These are phyloP conservation scores for Rhodinocichla rosea DNA, from an alignment of 2,113 vertebrate genomes.

Conservation along the genomic window DNA sequence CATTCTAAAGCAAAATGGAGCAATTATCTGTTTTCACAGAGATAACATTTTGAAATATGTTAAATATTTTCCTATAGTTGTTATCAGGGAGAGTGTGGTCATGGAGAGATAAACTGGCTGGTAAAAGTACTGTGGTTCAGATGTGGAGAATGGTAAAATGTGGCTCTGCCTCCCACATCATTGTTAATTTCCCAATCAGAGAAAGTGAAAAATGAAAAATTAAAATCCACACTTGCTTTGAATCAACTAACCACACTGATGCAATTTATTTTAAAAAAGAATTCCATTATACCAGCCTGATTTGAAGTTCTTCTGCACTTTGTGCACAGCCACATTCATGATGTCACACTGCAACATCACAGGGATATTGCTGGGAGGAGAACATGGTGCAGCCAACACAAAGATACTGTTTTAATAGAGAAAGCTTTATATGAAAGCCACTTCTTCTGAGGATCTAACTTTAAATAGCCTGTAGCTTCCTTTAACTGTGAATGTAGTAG, in stretches of 20 bases:
- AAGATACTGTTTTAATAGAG: neutral
- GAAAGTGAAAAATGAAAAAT: neutral
- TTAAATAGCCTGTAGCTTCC: neutral
- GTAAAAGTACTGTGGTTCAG: neutral
- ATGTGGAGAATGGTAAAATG: neutral
- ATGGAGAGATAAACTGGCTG: neutral
- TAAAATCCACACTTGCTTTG: conserved; percentile 35
- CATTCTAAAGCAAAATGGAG: neutral
- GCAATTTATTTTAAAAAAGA: neutral
- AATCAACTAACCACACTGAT: conserved; percentile 32
- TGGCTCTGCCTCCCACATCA: conserved; percentile 23
- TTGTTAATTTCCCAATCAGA: conserved; percentile 22
- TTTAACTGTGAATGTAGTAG: neutral
- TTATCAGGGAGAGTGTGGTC: neutral
- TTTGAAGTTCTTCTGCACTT: neutral
- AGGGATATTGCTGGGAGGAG: neutral
- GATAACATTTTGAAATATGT: neutral
- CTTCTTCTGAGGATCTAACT: neutral
- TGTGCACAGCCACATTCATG: neutral
- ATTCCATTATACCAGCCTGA: neutral
- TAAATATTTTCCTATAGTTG: conserved; percentile 7
- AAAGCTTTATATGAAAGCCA: neutral
- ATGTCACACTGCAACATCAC: neutral
- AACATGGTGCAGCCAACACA: neutral
- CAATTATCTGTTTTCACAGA: neutral